Conservation (phyloP, 92 coral and sea anemone genomes). For the Epizoanthus stellaris region DNA sequence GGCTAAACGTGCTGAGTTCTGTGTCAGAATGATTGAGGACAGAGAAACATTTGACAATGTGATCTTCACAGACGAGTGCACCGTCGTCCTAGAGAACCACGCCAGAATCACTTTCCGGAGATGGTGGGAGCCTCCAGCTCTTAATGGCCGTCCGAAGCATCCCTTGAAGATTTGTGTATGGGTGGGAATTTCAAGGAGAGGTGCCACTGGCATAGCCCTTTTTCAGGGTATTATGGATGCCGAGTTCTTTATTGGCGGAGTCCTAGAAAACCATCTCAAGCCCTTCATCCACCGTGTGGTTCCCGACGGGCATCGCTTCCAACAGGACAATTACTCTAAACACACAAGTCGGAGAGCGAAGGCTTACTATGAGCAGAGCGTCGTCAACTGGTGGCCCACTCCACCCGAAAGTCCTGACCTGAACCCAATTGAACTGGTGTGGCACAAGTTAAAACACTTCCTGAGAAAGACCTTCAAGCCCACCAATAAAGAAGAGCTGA, state of each 20-base stretch:
- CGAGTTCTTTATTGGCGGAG: slow-evolving; percentile 30
- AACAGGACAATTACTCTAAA: slow-evolving; percentile 69
- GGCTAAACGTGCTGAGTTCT: neutral
- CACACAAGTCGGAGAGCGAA: slow-evolving; percentile 7
- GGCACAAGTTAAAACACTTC: too few relatives aligned
- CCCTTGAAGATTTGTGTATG: neutral
- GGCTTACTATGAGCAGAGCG: too few relatives aligned
- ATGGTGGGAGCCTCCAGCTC: slow-evolving; percentile 62
- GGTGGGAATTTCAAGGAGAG: slow-evolving; percentile 47
- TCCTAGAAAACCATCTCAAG: slow-evolving; percentile 32
- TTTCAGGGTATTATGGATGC: slow-evolving; percentile 66
- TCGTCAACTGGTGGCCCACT: too few relatives aligned
- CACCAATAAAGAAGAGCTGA: too few relatives aligned
- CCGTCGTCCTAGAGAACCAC: too few relatives aligned
- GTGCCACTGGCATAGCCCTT: slow-evolving; percentile 50
- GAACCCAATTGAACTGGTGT: too few relatives aligned
- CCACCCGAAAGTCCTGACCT: too few relatives aligned
- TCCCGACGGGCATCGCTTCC: slow-evolving; percentile 54
- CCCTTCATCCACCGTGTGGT: slow-evolving; percentile 51
- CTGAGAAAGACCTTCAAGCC: too few relatives aligned
- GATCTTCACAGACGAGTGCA: too few relatives aligned
- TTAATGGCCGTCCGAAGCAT: slow-evolving; percentile 66
- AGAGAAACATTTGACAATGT: too few relatives aligned
- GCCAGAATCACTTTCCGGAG: neutral
- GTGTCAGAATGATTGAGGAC: too few relatives aligned